These are phyloP conservation scores for Hyposoter didymator DNA, from an alignment of 2,888 invertebrate genomes.

Conservation along the genomic window DNA sequence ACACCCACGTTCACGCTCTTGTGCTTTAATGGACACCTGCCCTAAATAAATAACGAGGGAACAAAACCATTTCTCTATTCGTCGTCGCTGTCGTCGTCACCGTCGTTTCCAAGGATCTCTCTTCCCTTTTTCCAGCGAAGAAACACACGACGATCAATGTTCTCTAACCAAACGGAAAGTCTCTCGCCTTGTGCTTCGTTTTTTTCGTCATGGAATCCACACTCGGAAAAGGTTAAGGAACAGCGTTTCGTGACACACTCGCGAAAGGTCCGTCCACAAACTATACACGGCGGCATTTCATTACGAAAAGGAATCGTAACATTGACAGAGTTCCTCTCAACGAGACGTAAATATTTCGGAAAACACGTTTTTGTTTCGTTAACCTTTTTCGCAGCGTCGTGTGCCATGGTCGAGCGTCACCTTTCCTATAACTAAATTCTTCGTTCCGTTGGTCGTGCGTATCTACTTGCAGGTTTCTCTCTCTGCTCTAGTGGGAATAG, in stretches of 20 bases:
- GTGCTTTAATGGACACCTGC: constrained; percentile 76
- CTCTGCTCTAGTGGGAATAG: too few species aligned
- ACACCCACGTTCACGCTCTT: constrained; percentile 52
- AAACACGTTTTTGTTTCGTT: neutral
- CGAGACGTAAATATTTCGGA: neutral
- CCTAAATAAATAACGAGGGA: constrained; percentile 80
- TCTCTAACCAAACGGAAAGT: constrained; percentile 33
- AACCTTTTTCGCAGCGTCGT: neutral
- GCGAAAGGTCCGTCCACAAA: neutral
- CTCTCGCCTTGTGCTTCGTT: constrained; percentile 1
- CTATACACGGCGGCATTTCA: neutral
- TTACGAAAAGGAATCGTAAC: constrained; percentile 3
- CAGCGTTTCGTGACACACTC: neutral
- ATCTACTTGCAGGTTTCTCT: too few species aligned
- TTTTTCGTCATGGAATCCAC: constrained; percentile 11
- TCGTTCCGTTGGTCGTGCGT: neutral
- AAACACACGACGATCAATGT: constrained; percentile 46
- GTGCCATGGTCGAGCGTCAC: neutral
- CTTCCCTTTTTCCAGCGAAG: constrained; percentile 7
- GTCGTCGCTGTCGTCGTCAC: constrained; percentile 29
- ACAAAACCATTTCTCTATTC: constrained; percentile 74
- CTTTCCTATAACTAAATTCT: neutral
- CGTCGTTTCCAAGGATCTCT: constrained; percentile 13
- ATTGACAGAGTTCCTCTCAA: neutral
- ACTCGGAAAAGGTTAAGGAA: neutral